Percentiles rank a stretch among this genome's conserved stretches.
Conservation (phyloP, 2,113 vertebrate species). For the Cephalopholis sonnerati region DNA sequence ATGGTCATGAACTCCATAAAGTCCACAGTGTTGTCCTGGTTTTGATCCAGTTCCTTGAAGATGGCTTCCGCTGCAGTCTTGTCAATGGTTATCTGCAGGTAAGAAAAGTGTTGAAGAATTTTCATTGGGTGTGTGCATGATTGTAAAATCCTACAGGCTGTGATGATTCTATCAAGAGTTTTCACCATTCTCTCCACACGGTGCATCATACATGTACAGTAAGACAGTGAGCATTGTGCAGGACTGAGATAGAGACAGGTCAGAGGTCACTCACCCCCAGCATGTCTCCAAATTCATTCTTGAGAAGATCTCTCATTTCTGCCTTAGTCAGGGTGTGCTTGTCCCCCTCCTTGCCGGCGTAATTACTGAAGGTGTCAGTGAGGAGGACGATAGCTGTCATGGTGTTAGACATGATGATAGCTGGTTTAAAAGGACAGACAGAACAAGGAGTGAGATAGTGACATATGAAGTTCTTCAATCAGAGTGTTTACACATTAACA, state of each 20-base stretch:
- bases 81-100: conserved; percentile 65
- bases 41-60: conserved; percentile 77
- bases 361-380: conserved; percentile 86
- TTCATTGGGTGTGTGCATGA: neutral
- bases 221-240: neutral
- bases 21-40: conserved; percentile 79
- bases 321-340: conserved; percentile 87
- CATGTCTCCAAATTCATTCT: conserved; percentile 83
- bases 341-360: conserved; percentile 91
- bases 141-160: neutral
- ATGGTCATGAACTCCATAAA: conserved; percentile 80
- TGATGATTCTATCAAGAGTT: neutral
- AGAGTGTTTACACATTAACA: no score
- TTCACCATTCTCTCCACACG: neutral
- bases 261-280: conserved; percentile 82
- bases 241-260: neutral
- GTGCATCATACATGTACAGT: neutral
- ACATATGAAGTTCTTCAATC: no score
- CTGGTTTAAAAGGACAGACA: conserved; percentile 5
- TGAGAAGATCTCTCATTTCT: conserved; percentile 90
- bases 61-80: conserved; percentile 64
- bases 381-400: conserved; percentile 84
- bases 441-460: neutral
- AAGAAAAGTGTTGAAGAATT: conserved; percentile 4
- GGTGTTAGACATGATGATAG: conserved; percentile 77